A percentile compares a stretch with the other conserved stretches of the same genome.
Evolutionary conservation across 2,113 vertebrate genomes (phyloP).

Genomic region (Peromyscus leucopus): DNA sequence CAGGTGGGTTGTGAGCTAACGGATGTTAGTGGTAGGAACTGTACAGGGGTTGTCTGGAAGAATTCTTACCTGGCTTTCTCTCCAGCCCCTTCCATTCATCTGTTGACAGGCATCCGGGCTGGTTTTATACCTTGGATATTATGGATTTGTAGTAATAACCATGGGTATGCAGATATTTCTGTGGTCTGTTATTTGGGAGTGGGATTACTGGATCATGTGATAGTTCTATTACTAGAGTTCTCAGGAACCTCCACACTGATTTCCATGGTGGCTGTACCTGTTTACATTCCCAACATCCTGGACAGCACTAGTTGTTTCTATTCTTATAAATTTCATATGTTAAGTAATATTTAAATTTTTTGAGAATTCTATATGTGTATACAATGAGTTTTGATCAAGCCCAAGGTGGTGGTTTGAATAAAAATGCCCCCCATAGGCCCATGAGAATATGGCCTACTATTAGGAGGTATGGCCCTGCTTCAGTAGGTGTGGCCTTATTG

Average conservation of each 20-base stretch:
- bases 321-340: not conserved
- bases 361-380: not conserved
- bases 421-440: not conserved
- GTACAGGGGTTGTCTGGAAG: not conserved
- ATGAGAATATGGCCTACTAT: not conserved
- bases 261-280: not conserved
- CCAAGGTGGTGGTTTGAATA: not conserved
- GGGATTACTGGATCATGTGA: not conserved
- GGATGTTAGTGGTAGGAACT: not conserved
- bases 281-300: no score
- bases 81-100: not conserved
- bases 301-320: not conserved
- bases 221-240: no score
- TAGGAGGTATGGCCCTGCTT: not conserved
- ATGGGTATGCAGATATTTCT: not conserved
- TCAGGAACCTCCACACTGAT: not conserved
- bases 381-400: not conserved
- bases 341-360: not conserved
- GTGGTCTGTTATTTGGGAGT: not conserved
- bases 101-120: not conserved
- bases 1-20: not conserved
- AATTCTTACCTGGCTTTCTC: not conserved
- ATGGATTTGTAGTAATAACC: not conserved
- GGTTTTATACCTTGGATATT: not conserved
- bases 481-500: not conserved